Base-by-base conservation (phyloP, 2,888 invertebrate genomes). In the Helobdella robusta region DNA sequence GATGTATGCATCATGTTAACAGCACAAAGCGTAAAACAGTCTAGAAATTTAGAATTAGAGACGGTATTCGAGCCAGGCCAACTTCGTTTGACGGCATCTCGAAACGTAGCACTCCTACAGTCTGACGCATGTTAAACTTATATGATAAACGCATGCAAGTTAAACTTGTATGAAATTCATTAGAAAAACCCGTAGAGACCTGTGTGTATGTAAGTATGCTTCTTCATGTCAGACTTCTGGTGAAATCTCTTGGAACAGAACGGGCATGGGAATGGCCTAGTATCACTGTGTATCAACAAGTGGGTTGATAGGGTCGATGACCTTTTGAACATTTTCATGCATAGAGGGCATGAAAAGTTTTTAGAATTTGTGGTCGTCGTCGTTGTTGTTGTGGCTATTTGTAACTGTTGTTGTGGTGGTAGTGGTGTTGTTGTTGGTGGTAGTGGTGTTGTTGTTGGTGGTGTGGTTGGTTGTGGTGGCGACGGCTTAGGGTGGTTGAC, bases 241-340 rank as follows among this genome's bases (percentile, higher is more conserved):
- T 63, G 63, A 52, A 63, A 63, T 35, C 63, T 52, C 36, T 63
- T 63, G 32, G 50, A 48, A 15, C 63, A 63, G 36, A 35, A 63
- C n/a, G 52, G 50, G 23, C 63, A 63, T 1, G 32, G 20, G 35
- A 63, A 63, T 18, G 63, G 63, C 34, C 63, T 32, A 6, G 52
- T 32, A 23, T 63, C 52, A 52, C 50, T 50, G 20, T 63, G 63
- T 32, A 63, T 63, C 50, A 63, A 34, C 23, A 50, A 36, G 52
- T 63, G 63, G 15, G 63, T 63, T 2, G 50, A 50, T 8, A 63
- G 34, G 15, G 63, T 63, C 6, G 63, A 63, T 18, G 63, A 63
- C 32, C 56, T 56, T 79, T 93, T 93, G 84, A 95, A 95, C 25
- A 89, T 87, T 80, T 97, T 97, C 34, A 95, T 95, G 77, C 95